A percentile compares a stretch with the other conserved stretches of the same genome.
Evolutionary conservation across 2,797 vertebrate genomes (phyloP).

Genomic region (Catostomus latipinnis): DNA sequence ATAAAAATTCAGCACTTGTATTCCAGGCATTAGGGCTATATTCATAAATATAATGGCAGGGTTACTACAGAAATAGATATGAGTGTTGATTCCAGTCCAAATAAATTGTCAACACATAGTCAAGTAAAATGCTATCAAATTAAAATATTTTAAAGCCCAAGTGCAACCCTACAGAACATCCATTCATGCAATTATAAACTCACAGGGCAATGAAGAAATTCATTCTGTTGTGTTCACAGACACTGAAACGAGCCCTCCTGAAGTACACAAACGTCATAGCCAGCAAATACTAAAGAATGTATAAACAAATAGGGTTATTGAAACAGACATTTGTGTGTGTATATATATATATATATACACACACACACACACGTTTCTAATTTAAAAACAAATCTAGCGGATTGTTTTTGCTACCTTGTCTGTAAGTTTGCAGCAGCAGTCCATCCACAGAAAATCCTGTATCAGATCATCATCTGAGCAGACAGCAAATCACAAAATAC

Average conservation of each 20-base stretch:
- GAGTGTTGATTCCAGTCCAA: too few species aligned
- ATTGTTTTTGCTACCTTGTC: slow-evolving; percentile 75
- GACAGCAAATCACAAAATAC: slow-evolving; percentile 11
- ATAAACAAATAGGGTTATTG: not conserved
- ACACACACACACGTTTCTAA: not conserved
- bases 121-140: too few species aligned
- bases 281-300: slow-evolving; percentile 88
- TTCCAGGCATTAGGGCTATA: not conserved
- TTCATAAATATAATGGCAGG: too few species aligned
- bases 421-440: slow-evolving; percentile 92
- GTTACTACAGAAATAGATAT: too few species aligned
- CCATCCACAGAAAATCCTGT: slow-evolving; percentile 95
- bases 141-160: not conserved
- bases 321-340: not conserved
- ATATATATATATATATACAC: not conserved
- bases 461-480: slow-evolving; percentile 89
- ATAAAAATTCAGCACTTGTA: slow-evolving; percentile 4
- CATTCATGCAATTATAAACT: slow-evolving; percentile 69
- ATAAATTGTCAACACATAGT: too few species aligned
- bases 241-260: slow-evolving; percentile 90
- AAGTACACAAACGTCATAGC: slow-evolving; percentile 99
- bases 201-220: slow-evolving; percentile 98
- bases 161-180: not conserved
- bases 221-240: slow-evolving; percentile 86
- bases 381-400: too few species aligned